Conservation (phyloP, 23 tunicate genomes). For the Styela clava region DNA sequence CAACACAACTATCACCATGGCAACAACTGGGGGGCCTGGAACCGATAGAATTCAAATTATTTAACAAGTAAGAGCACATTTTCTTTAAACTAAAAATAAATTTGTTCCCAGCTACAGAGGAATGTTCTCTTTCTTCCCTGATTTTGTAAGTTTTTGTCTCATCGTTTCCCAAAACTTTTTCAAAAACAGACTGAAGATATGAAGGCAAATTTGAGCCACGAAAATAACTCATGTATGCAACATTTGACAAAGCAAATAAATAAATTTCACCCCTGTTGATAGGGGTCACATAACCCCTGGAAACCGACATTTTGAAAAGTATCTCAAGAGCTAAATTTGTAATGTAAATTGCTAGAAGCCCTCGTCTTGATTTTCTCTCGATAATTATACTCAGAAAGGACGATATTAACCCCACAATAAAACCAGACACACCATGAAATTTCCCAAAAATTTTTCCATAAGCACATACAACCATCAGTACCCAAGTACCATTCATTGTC, state of each 20-base stretch:
- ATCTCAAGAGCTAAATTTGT: slow-evolving; percentile 53
- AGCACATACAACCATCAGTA: slow-evolving; percentile 49
- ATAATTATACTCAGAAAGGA: slow-evolving; percentile 43
- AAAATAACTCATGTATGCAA: slow-evolving; percentile 8
- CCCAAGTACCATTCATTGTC: slow-evolving; percentile 51
- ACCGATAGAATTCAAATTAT: neutral
- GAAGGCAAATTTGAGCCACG: neutral
- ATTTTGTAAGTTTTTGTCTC: neutral
- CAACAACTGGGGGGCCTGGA: neutral
- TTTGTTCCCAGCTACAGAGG: neutral
- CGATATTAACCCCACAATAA: slow-evolving; percentile 36
- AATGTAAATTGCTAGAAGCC: slow-evolving; percentile 48
- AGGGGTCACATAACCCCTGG: slow-evolving; percentile 27
- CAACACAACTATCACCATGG: neutral
- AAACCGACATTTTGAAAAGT: slow-evolving; percentile 35
- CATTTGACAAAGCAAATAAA: slow-evolving; percentile 17
- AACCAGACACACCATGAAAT: slow-evolving; percentile 68
- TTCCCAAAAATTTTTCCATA: slow-evolving; percentile 36
- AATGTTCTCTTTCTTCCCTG: neutral
- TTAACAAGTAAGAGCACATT: neutral
- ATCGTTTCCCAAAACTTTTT: slow-evolving; percentile 13
- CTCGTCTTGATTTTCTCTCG: slow-evolving; percentile 72
- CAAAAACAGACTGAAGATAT: slow-evolving; percentile 1
- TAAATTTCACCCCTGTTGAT: slow-evolving; percentile 51
- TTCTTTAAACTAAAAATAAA: too few species aligned